Conservation (phyloP, 1,140 invertebrate genomes). For the Diabrotica virgifera region DNA sequence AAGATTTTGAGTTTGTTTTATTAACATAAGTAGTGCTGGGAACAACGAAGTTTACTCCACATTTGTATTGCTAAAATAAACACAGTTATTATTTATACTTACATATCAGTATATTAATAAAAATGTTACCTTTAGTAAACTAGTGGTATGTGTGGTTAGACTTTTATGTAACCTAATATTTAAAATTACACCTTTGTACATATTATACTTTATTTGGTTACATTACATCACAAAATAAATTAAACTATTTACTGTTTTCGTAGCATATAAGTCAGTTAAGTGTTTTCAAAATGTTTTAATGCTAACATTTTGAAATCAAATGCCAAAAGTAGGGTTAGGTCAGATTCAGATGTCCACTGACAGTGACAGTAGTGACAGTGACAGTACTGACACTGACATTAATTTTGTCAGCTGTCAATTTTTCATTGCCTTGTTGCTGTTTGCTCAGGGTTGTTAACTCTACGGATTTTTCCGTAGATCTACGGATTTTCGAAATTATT, state of each 20-base stretch:
- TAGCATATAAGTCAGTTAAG: background rate
- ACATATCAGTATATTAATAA: background rate
- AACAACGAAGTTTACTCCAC: constrained; percentile 5
- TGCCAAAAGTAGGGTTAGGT: background rate
- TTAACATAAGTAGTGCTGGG: constrained; percentile 32
- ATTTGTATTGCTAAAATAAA: background rate
- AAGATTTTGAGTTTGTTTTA: constrained; percentile 33
- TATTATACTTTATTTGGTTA: constrained; percentile 4
- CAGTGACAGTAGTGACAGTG: too few species aligned
- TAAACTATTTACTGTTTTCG: background rate
- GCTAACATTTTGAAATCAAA: background rate
- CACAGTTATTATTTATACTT: background rate
- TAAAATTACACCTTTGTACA: background rate
- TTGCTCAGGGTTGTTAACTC: too few species aligned
- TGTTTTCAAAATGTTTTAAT: background rate
- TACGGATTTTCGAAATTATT: too few species aligned
- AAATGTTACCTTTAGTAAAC: background rate
- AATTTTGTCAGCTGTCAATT: too few species aligned
- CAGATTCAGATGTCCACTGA: too few species aligned
- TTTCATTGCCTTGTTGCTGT: too few species aligned
- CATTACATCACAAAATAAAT: background rate
- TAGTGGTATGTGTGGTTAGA: background rate
- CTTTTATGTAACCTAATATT: background rate
- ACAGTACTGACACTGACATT: too few species aligned
- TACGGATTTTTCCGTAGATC: too few species aligned